phyloP scores from a whole-genome alignment of 2,113 vertebrate genomes.

The Mystacornis crossleyi region DNA sequence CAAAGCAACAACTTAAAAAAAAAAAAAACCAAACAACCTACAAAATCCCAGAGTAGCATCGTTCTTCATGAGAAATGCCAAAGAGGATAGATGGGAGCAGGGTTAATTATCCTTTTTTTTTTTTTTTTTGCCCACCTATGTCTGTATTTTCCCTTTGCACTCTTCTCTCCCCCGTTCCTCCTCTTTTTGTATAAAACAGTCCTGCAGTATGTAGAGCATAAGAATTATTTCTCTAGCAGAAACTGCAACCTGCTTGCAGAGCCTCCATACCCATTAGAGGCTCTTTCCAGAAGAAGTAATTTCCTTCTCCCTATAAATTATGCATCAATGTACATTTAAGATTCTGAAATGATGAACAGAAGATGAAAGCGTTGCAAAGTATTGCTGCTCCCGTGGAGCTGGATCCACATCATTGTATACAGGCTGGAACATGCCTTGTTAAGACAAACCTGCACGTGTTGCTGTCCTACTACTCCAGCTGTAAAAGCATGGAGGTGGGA shows the following conservation, averaged over 20 bases:
- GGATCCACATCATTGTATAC: background rate
- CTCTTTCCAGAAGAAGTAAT: slow-evolving; percentile 66
- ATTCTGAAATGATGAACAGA: slow-evolving; percentile 34
- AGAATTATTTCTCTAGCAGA: slow-evolving; percentile 41
- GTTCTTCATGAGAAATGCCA: background rate
- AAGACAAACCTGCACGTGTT: background rate
- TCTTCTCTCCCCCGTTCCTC: background rate
- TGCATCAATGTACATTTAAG: slow-evolving; percentile 52
- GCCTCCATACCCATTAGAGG: slow-evolving; percentile 54
- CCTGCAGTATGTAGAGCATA: slow-evolving; percentile 49
- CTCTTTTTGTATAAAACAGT: background rate
- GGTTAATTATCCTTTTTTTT: background rate
- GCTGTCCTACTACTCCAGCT: background rate
- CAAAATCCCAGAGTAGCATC: background rate
- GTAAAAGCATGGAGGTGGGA: background rate
- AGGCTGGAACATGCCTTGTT: slow-evolving; percentile 3
- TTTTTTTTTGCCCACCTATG: background rate
- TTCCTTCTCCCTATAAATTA: slow-evolving; percentile 68
- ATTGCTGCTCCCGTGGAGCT: background rate
- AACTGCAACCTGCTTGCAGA: slow-evolving; percentile 38
- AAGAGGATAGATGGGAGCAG: background rate
- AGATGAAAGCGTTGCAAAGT: slow-evolving; percentile 1
- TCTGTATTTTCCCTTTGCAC: background rate
- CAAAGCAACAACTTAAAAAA: background rate
- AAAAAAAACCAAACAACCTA: too few species aligned